Evolutionary conservation across 2,888 invertebrate species (phyloP).

Genomic region (Tiphia femorata): DNA sequence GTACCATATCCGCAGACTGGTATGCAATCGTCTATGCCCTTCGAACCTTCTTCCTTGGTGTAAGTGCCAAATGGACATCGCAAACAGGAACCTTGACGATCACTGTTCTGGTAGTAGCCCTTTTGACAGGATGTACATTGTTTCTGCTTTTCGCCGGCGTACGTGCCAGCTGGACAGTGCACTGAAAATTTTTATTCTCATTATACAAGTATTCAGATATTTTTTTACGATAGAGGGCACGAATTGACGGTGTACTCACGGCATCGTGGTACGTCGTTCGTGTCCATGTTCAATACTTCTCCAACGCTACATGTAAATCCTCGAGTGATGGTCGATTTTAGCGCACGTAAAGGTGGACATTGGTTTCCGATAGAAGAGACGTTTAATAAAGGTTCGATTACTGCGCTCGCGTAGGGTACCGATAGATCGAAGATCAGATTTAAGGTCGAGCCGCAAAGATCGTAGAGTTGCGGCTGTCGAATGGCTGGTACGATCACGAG

Average conservation of each 20-base stretch:
- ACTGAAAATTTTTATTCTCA: conserved; percentile 72
- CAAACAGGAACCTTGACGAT: conserved; percentile 89
- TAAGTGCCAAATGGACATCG: conserved; percentile 94
- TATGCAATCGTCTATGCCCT: conserved; percentile 86
- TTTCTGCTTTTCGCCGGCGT: conserved; percentile 90
- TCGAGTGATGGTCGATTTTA: conserved; percentile 85
- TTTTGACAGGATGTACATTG: conserved; percentile 91
- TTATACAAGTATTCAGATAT: background rate
- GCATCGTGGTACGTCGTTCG: conserved; percentile 92
- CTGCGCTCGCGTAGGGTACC: conserved; percentile 91
- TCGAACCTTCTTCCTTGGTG: conserved; percentile 91
- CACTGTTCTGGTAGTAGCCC: conserved; percentile 94
- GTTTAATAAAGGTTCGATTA: conserved; percentile 89
- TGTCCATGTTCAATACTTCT: conserved; percentile 94
- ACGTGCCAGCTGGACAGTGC: conserved; percentile 97
- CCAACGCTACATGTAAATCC: conserved; percentile 95
- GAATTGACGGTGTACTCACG: conserved; percentile 74
- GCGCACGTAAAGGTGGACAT: conserved; percentile 90
- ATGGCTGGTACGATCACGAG: conserved; percentile 89
- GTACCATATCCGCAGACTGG: conserved; percentile 97
- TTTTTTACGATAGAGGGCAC: background rate
- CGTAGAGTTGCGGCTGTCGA: conserved; percentile 91
- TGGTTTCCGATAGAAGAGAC: conserved; percentile 92
- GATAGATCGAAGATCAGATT: conserved; percentile 94
- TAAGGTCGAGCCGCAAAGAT: conserved; percentile 93